These are phyloP conservation scores for Drosophila mayri DNA, from an alignment of 1,140 invertebrate genomes.

Conservation along the genomic window DNA sequence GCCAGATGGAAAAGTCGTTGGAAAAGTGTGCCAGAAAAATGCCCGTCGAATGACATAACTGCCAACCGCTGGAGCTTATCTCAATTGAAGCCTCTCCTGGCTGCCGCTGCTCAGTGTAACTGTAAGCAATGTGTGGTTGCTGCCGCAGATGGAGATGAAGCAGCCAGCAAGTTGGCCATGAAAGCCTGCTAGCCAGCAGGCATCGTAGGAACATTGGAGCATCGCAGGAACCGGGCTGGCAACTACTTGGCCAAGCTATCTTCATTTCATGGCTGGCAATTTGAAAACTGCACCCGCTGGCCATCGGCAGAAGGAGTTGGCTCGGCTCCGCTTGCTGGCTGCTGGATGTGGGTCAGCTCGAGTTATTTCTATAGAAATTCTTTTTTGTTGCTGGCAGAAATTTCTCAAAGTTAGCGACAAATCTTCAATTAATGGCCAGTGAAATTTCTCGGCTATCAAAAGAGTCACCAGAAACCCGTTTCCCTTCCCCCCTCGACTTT, in stretches of 20 bases:
- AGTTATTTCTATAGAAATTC: constrained; percentile 77
- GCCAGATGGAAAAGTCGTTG: constrained; percentile 23
- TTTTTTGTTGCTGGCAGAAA: constrained; percentile 67
- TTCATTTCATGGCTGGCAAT: constrained; percentile 74
- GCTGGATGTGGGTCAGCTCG: constrained; percentile 51
- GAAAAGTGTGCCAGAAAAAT: constrained; percentile 57
- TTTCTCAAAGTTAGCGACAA: constrained; percentile 69
- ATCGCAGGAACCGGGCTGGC: constrained; percentile 28
- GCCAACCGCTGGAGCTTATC: constrained; percentile 58
- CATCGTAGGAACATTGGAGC: not conserved
- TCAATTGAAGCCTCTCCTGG: constrained; percentile 63
- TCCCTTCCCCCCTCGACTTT: constrained; percentile 27
- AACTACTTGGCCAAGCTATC: constrained; percentile 50
- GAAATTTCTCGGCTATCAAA: constrained; percentile 72
- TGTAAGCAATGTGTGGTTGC: constrained; percentile 68
- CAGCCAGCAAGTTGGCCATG: constrained; percentile 24
- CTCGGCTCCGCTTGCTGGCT: constrained; percentile 38
- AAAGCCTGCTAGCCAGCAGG: constrained; percentile 7
- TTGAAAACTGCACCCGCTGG: constrained; percentile 75
- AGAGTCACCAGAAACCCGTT: constrained; percentile 64
- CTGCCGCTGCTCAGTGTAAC: constrained; percentile 69
- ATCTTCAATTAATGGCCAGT: constrained; percentile 74
- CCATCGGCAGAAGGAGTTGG: constrained; percentile 59
- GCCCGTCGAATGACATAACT: constrained; percentile 73
- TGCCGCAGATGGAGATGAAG: constrained; percentile 39